Evolutionary conservation across 2,888 invertebrate genomes (phyloP).

Genomic region (Drosophila kuntzei): DNA sequence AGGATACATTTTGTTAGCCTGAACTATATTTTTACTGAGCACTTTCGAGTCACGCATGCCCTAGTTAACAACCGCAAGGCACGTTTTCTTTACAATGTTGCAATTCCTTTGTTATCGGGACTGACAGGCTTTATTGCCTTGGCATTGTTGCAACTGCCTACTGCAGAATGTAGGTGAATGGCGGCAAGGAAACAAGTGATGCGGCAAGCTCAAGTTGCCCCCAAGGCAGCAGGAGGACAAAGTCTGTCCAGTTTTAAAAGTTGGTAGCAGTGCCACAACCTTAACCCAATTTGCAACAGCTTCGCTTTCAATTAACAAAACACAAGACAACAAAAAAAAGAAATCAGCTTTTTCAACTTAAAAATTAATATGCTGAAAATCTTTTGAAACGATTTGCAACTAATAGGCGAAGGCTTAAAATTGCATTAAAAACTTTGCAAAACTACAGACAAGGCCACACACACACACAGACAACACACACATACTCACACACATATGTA

Average conservation of each 20-base stretch:
- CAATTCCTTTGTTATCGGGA: slow-evolving; percentile 62
- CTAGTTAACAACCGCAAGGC: slow-evolving; percentile 10
- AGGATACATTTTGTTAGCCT: not conserved
- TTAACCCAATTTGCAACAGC: slow-evolving; percentile 68
- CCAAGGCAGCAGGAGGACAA: slow-evolving; percentile 18
- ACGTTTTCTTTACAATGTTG: slow-evolving; percentile 46
- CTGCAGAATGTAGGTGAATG: slow-evolving; percentile 36
- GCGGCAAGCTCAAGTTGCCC: slow-evolving; percentile 41
- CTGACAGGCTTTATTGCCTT: slow-evolving; percentile 43
- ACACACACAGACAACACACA: slow-evolving; percentile 27
- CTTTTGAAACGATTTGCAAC: slow-evolving; percentile 73
- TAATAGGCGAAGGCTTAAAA: slow-evolving; percentile 75
- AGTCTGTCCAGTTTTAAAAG: slow-evolving; percentile 8
- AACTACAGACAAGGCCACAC: slow-evolving; percentile 40
- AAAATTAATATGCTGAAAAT: slow-evolving; percentile 75
- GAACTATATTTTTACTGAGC: not conserved
- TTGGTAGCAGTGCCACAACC: slow-evolving; percentile 49
- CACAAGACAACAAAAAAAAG: slow-evolving; percentile 6
- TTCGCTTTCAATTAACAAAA: slow-evolving; percentile 58
- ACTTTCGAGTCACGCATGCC: not conserved
- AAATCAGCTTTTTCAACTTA: slow-evolving; percentile 28
- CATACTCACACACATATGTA: slow-evolving; percentile 8
- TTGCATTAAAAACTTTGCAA: slow-evolving; percentile 73
- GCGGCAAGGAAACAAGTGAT: slow-evolving; percentile 28
- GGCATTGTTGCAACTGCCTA: slow-evolving; percentile 52